Percentiles rank a stretch among this genome's conserved stretches.
These are phyloP conservation scores for Panurus biarmicus DNA, from an alignment of 2,113 vertebrate species.

Conservation along the genomic window DNA sequence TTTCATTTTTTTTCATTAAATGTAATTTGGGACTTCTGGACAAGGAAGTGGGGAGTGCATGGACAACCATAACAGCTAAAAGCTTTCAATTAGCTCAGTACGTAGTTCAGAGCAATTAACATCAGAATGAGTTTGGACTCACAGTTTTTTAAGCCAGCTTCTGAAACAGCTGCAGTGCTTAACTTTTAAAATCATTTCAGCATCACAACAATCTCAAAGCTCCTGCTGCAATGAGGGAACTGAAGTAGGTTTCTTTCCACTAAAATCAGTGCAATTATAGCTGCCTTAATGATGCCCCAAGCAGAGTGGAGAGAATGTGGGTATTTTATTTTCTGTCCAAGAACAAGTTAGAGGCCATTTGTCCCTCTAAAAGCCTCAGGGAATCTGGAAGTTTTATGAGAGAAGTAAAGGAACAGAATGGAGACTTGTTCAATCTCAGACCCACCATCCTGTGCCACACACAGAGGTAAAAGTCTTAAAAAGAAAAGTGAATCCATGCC, in stretches of 20 bases:
- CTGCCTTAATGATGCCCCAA: background rate
- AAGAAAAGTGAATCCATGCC: background rate
- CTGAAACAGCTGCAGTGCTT: background rate
- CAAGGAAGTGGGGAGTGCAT: background rate
- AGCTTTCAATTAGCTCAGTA: slow-evolving; percentile 23
- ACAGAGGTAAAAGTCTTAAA: background rate
- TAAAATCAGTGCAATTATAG: background rate
- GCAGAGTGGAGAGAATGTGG: background rate
- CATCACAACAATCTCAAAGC: background rate
- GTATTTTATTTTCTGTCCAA: background rate
- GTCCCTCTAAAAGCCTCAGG: background rate
- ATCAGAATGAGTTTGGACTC: background rate
- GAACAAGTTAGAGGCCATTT: background rate
- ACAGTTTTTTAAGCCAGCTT: background rate
- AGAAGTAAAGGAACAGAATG: background rate
- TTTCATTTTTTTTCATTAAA: slow-evolving; percentile 44
- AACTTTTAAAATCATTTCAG: background rate
- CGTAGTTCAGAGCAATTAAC: background rate
- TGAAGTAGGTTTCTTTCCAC: background rate
- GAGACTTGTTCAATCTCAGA: background rate
- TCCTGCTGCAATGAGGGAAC: background rate
- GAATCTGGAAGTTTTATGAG: background rate
- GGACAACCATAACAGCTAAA: slow-evolving; percentile 6
- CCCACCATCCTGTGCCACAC: background rate
- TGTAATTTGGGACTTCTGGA: slow-evolving; percentile 15